These are phyloP conservation scores for Corvus cornix DNA, from an alignment of 2,113 vertebrate genomes.

Conservation along the genomic window DNA sequence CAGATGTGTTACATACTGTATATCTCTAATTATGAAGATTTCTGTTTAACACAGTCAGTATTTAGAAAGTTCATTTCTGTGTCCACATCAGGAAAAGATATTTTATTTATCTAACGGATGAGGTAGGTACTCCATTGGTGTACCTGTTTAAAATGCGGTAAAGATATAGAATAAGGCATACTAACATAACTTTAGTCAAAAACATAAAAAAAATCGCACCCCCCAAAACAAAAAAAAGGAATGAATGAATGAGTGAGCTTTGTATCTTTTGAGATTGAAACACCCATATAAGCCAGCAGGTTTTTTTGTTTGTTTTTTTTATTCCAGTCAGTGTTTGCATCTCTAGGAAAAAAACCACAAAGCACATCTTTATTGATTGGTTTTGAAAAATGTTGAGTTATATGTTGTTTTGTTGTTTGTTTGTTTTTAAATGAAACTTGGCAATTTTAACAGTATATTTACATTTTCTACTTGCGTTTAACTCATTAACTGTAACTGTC, in stretches of 20 bases:
- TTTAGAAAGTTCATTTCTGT: background rate
- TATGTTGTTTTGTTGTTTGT: background rate
- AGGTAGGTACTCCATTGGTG: background rate
- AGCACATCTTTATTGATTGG: background rate
- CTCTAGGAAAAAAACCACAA: background rate
- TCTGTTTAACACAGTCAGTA: background rate
- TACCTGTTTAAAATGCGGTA: background rate
- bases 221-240: background rate
- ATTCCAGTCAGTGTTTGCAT: background rate
- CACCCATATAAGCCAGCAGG: background rate
- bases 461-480: background rate
- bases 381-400: background rate
- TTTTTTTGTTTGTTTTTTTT: too few species aligned
- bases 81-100: background rate
- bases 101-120: background rate
- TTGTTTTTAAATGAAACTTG: background rate
- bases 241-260: background rate
- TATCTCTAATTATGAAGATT: background rate
- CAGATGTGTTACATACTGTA: background rate
- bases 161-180: background rate
- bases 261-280: background rate
- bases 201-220: fast-evolving
- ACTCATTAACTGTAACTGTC: background rate
- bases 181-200: background rate
- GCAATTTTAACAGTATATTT: background rate